Evolutionary conservation across 2,113 vertebrate genomes (phyloP).

Genomic region (Perca schrenkii): DNA sequence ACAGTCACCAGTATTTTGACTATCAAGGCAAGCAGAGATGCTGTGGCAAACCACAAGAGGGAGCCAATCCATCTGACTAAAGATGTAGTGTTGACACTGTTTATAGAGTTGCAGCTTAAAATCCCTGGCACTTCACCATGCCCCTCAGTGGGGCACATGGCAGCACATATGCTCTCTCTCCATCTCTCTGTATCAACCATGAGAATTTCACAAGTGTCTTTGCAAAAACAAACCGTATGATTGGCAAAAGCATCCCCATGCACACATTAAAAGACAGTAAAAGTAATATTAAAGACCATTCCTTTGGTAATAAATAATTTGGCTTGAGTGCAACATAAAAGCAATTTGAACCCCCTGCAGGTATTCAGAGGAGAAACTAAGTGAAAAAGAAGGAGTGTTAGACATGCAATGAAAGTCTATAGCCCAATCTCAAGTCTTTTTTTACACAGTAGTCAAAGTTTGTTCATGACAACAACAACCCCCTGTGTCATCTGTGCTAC

Average conservation of each 20-base stretch:
- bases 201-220: conserved; percentile 46
- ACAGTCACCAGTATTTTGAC: conserved; percentile 64
- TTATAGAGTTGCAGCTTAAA: conserved; percentile 41
- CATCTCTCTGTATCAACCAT: conserved; percentile 49
- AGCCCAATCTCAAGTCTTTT: conserved; percentile 48
- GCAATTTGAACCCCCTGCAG: conserved; percentile 58
- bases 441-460: conserved; percentile 75
- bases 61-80: conserved; percentile 47
- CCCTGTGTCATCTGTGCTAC: conserved; percentile 69
- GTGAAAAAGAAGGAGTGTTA: conserved; percentile 53
- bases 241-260: conserved; percentile 69
- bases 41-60: conserved; percentile 70
- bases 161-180: conserved; percentile 64
- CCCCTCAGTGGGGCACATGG: conserved; percentile 64
- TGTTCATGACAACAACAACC: conserved; percentile 31
- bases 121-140: conserved; percentile 69
- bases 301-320: conserved; percentile 85
- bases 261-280: conserved; percentile 60
- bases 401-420: conserved; percentile 75
- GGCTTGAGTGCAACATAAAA: conserved; percentile 81
- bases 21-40: conserved; percentile 60
- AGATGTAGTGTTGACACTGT: conserved; percentile 58
- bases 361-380: conserved; percentile 40
- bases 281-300: conserved; percentile 59
- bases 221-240: conserved; percentile 32